Evolutionary conservation across 2,888 invertebrate species (phyloP).

Genomic region (Clitarchus hookeri): DNA sequence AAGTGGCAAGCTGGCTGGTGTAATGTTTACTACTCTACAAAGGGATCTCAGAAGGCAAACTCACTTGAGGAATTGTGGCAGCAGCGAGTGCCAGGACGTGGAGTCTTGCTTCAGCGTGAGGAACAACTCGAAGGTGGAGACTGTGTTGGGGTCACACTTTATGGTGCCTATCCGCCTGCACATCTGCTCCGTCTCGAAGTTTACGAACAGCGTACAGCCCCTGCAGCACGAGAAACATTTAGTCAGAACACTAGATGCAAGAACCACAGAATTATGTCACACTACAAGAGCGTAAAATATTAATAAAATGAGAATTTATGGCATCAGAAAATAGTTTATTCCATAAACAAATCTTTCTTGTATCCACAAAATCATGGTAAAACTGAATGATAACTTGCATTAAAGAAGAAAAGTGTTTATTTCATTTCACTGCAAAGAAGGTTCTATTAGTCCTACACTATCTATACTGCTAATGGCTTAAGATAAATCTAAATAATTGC

Average conservation of each 20-base stretch:
- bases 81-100: constrained; percentile 82
- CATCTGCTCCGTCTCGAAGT: constrained; percentile 72
- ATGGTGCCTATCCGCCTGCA: constrained; percentile 78
- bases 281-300: neutral
- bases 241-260: neutral
- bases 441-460: too few species aligned
- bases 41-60: constrained; percentile 51
- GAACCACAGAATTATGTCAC: constrained; percentile 28
- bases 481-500: too few species aligned
- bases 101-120: constrained; percentile 85
- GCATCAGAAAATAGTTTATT: too few species aligned
- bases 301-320: neutral
- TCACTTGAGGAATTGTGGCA: constrained; percentile 91
- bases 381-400: too few species aligned
- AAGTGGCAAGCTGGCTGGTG: too few species aligned
- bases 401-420: too few species aligned
- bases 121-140: constrained; percentile 89
- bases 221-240: constrained; percentile 49
- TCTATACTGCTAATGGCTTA: too few species aligned
- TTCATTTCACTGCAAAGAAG: too few species aligned
- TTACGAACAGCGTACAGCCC: constrained; percentile 84
- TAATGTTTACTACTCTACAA: too few species aligned
- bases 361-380: too few species aligned
- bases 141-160: constrained; percentile 83
- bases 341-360: too few species aligned